phyloP scores from a whole-genome alignment of 2,888 invertebrate genomes.

The Graphium colonna region DNA sequence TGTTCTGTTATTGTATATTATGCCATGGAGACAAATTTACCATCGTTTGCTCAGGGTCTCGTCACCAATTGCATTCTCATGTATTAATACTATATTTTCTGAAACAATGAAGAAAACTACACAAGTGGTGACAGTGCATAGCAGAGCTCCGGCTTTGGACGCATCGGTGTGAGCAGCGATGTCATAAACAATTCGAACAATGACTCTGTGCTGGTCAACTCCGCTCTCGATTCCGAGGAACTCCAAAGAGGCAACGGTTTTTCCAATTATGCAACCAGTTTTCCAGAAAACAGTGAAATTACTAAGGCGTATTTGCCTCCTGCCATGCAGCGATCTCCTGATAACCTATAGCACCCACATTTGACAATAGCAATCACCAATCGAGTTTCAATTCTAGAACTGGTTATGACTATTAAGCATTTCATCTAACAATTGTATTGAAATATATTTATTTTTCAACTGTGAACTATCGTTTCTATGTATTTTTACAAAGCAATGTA shows the following conservation, averaged over 20 bases:
- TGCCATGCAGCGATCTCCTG: background rate
- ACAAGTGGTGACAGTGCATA: conserved; percentile 28
- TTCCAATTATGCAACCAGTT: background rate
- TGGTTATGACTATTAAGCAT: conserved; percentile 16
- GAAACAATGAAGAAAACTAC: conserved; percentile 63
- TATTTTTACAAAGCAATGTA: too few species aligned
- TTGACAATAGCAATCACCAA: conserved; percentile 1
- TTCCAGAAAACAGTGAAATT: background rate
- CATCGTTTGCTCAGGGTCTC: too few species aligned
- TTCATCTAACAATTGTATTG: background rate
- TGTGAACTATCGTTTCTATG: too few species aligned
- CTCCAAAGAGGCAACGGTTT: background rate
- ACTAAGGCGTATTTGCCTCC: conserved; percentile 17
- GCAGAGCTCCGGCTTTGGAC: conserved; percentile 14
- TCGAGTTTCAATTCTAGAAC: conserved; percentile 8
- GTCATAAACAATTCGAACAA: conserved; percentile 33
- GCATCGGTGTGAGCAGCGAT: conserved; percentile 22
- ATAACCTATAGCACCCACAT: background rate
- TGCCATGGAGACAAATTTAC: too few species aligned
- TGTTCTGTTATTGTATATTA: too few species aligned
- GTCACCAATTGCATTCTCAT: too few species aligned
- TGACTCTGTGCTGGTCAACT: conserved; percentile 50
- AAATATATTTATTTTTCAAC: conserved; percentile 14
- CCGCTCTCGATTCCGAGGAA: conserved; percentile 36
- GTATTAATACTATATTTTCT: too few species aligned